Percentiles rank a stretch among this genome's conserved stretches.
Evolutionary conservation across 2,113 vertebrate genomes (phyloP).

Genomic region (Polypterus bichir): DNA sequence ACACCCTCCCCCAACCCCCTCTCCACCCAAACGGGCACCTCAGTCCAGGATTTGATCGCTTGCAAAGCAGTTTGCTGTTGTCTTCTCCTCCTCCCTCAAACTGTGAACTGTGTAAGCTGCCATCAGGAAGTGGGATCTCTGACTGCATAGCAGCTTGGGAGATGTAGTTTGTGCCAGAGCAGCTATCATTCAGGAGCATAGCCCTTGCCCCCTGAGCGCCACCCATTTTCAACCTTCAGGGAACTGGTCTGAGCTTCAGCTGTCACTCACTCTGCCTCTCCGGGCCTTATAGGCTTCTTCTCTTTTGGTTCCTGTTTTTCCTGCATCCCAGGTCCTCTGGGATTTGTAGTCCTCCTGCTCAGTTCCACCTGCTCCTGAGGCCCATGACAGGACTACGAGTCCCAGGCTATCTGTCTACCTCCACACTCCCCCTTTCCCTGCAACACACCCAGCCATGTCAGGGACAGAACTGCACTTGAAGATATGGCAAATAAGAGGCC

Average conservation of each 20-base stretch:
- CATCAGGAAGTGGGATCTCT: neutral
- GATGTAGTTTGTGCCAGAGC: no score
- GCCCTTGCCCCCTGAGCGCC: no score
- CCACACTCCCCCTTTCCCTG: slow-evolving; percentile 24
- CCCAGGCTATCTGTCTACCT: slow-evolving; percentile 31
- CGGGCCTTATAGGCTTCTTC: slow-evolving; percentile 40
- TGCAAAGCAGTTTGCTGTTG: slow-evolving; percentile 6
- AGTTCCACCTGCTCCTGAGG: slow-evolving; percentile 33
- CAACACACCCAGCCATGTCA: slow-evolving; percentile 47
- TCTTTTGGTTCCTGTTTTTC: slow-evolving; percentile 53
- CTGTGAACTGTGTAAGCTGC: neutral
- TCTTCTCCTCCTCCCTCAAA: neutral
- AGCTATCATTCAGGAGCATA: no score
- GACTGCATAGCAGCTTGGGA: slow-evolving; percentile 3
- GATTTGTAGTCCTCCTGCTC: slow-evolving; percentile 43
- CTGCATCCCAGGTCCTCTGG: slow-evolving; percentile 52
- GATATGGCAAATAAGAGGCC: slow-evolving; percentile 59
- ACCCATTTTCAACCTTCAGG: no score
- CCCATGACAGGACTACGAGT: slow-evolving; percentile 47
- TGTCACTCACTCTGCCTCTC: slow-evolving; percentile 65
- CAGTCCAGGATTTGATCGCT: slow-evolving; percentile 41
- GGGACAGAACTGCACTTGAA: slow-evolving; percentile 61
- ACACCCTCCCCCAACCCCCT: slow-evolving; percentile 26
- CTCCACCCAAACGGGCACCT: slow-evolving; percentile 57
- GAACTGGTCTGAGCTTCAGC: neutral